These are phyloP conservation scores for Gambusia affinis DNA, from an alignment of 2,113 vertebrate genomes.

Conservation along the genomic window DNA sequence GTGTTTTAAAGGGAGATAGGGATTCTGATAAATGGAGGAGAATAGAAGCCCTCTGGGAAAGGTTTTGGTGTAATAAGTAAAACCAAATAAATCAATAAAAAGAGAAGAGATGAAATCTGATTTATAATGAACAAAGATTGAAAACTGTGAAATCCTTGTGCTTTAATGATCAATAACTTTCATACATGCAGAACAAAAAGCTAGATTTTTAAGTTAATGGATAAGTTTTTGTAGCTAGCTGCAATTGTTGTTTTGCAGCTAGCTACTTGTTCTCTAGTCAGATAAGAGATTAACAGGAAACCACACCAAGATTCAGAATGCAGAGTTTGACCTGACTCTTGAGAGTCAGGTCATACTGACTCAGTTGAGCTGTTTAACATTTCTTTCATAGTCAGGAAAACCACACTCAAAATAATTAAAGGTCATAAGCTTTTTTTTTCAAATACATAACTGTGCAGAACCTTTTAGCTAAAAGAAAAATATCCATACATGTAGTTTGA, in stretches of 20 bases:
- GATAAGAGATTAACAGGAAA: slow-evolving; percentile 36
- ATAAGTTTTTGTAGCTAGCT: background rate
- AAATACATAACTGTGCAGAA: background rate
- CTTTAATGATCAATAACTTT: background rate
- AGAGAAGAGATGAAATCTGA: background rate
- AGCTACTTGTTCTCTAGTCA: background rate
- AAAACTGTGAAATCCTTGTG: background rate
- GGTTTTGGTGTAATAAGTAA: background rate
- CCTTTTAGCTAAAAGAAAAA: background rate
- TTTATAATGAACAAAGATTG: background rate
- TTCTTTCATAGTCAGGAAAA: background rate
- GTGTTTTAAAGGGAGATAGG: background rate
- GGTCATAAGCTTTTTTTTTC: background rate
- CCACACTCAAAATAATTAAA: background rate
- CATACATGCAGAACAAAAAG: background rate
- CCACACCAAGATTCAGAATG: background rate
- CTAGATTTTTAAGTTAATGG: background rate
- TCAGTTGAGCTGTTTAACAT: background rate
- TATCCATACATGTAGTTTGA: too few relatives aligned
- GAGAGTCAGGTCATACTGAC: background rate
- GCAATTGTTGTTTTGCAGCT: background rate
- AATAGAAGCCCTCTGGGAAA: background rate
- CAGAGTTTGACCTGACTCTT: background rate
- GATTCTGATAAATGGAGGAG: background rate
- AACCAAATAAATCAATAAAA: too few relatives aligned